Base-by-base conservation (phyloP, 2,113 vertebrate genomes). In the Elephantulus edwardii region DNA sequence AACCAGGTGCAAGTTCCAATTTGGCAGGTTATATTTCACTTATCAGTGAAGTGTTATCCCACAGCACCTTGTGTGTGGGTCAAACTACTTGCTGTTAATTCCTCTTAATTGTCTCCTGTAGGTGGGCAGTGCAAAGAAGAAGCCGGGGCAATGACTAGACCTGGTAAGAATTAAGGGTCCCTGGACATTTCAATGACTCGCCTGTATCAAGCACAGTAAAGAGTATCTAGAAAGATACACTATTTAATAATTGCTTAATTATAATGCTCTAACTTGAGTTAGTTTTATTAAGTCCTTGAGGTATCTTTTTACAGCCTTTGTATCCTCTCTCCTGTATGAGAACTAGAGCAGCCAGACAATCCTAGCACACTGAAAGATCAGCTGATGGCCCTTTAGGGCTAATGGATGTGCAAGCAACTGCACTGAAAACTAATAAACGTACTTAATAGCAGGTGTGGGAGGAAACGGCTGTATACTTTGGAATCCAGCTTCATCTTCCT, bases 171-270 rank as follows among this genome's bases (percentile, higher is more conserved):
- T n/a, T n/a, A 89, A 52, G 40, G 30, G 20, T 46, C 26, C 62
- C 71, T 74, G 38, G n/a, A 78, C 30, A 50, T 9, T 24, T 64
- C 76, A 91, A 70, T 87, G 80, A 82, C 44, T 86, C 88, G 54
- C 62, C 70, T 78, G 13, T 64, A 74, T 42, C 66, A 80, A 76
- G 71, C 28, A 68, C n/a, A 87, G 16, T 28, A 17, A 89, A 83
- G 82, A 72, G 38, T 42, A 76, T 33, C 48, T 66, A 77, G 89
- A 84, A 81, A 87, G 4, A 8, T 19, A 46, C 16, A 30, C 35
- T 79, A 35, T 77, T 75, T 95, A n/a, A 68, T 81, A 68, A 83
- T 4, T 76, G 74, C 81, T 87, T 84, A 86, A 92, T 71, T 40
- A 79, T n/a, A 88, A 38, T 13, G 28, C 26, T 88, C 68, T 78